A percentile compares a stretch with the other conserved stretches of the same genome.
These are phyloP conservation scores for Lampris megalopsis DNA, from an alignment of 2,113 vertebrate species.

Conservation along the genomic window DNA sequence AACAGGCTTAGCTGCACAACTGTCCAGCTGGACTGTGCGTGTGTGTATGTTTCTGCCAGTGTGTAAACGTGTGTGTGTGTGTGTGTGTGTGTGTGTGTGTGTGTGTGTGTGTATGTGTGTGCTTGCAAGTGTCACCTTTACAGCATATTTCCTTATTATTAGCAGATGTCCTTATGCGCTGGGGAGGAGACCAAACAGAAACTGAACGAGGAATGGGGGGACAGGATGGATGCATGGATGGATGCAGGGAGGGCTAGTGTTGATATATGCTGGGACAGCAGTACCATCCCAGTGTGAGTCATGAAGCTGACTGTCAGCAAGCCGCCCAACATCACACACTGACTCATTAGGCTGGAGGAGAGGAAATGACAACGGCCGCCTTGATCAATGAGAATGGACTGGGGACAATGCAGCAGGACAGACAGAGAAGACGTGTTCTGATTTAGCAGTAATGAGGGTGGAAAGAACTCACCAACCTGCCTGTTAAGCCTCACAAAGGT, in stretches of 20 bases:
- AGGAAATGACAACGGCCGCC: conserved; percentile 61
- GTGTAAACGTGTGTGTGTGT: no score
- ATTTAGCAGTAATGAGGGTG: conserved; percentile 38
- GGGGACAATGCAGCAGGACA: conserved; percentile 39
- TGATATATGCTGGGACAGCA: conserved; percentile 71
- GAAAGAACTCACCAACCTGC: conserved; percentile 14
- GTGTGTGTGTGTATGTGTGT: not conserved
- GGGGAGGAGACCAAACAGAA: conserved; percentile 32
- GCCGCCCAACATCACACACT: conserved; percentile 69
- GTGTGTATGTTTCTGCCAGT: no score
- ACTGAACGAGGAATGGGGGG: conserved; percentile 9
- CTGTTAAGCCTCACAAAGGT: not conserved
- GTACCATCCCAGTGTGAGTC: conserved; percentile 66
- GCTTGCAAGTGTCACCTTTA: conserved; percentile 27
- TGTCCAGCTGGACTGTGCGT: not conserved
- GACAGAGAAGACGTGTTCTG: conserved; percentile 43
- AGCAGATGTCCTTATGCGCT: conserved; percentile 32
- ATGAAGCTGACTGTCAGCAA: conserved; percentile 71
- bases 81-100: not conserved
- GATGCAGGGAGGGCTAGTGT: not conserved
- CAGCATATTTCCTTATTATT: conserved; percentile 56
- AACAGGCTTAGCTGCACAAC: not conserved
- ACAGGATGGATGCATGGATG: conserved; percentile 6
- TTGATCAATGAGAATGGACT: conserved; percentile 66
- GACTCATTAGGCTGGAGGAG: conserved; percentile 74